Percentiles rank a stretch among this genome's conserved stretches.
phyloP scores from a whole-genome alignment of 1,140 invertebrate genomes.

The Brachionus manjavacas region DNA sequence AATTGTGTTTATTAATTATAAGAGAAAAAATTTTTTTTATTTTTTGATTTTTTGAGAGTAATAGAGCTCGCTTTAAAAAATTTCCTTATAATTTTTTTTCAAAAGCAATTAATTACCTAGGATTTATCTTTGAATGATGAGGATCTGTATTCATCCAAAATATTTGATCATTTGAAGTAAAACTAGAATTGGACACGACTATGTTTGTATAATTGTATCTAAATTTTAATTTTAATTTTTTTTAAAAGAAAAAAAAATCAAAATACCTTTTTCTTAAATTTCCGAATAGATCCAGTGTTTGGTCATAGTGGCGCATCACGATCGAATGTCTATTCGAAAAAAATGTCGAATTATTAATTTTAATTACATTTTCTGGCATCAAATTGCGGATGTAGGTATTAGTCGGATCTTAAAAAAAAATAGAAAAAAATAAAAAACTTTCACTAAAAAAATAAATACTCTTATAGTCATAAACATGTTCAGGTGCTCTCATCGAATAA shows the following conservation, averaged over 20 bases:
- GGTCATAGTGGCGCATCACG: slow-evolving; percentile 13
- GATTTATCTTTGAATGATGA: not conserved
- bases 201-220: slow-evolving; percentile 39
- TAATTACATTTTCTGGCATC: slow-evolving; percentile 27
- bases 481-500: slow-evolving; percentile 29
- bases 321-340: slow-evolving; percentile 24
- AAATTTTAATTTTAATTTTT: not conserved
- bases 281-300: not conserved
- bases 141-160: slow-evolving; percentile 40
- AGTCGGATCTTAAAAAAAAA: slow-evolving; percentile 5
- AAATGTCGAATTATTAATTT: slow-evolving; percentile 36
- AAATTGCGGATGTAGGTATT: not conserved
- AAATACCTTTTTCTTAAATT: slow-evolving; percentile 23
- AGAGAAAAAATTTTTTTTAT: no score
- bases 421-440: not conserved
- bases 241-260: not conserved
- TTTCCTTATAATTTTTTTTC: no score
- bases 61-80: no score
- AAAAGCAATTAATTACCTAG: not conserved
- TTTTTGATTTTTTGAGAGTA: no score
- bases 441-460: not conserved
- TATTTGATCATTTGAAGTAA: slow-evolving; percentile 34
- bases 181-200: slow-evolving; percentile 18
- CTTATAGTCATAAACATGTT: slow-evolving; percentile 32
- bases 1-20: no score